These are phyloP conservation scores for Channa maculata DNA, from an alignment of 2,113 vertebrate species.

Conservation along the genomic window DNA sequence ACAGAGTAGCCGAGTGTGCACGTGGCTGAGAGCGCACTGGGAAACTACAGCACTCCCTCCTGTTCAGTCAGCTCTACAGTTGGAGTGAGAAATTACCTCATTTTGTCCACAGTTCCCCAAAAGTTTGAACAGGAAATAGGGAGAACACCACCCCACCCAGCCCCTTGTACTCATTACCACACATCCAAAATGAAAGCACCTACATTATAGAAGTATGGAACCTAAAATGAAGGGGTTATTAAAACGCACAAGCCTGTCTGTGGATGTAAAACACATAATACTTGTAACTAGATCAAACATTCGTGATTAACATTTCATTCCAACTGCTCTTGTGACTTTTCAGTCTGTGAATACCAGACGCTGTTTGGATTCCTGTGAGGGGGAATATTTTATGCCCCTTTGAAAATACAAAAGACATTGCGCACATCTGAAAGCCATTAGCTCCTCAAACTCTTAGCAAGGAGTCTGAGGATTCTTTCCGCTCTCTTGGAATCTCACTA, in stretches of 20 bases:
- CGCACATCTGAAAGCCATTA: conserved; percentile 91
- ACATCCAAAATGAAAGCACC: conserved; percentile 47
- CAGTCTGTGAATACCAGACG: conserved; percentile 84
- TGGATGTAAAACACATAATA: conserved; percentile 33
- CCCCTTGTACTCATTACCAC: conserved; percentile 35
- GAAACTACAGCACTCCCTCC: conserved; percentile 9
- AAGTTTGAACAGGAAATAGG: conserved; percentile 74
- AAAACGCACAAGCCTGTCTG: conserved; percentile 2
- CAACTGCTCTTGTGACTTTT: conserved; percentile 75
- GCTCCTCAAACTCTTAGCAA: conserved; percentile 83
- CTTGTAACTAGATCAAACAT: conserved; percentile 31
- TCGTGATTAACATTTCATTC: conserved; percentile 46
- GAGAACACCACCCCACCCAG: conserved; percentile 57
- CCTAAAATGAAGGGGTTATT: conserved; percentile 21
- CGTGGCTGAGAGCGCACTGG: conserved; percentile 6
- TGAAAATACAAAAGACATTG: conserved; percentile 80
- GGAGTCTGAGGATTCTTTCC: conserved; percentile 78
- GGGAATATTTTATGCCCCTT: conserved; percentile 87
- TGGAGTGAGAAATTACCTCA: conserved; percentile 77
- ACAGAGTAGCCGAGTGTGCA: conserved; percentile 13
- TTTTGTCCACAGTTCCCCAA: conserved; percentile 62
- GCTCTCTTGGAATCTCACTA: conserved; percentile 75
- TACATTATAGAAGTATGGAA: conserved; percentile 13
- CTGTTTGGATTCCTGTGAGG: conserved; percentile 86
- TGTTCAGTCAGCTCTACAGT: conserved; percentile 65